Conservation (phyloP, 2,113 vertebrate genomes). For the Sapayoa aenigma region DNA sequence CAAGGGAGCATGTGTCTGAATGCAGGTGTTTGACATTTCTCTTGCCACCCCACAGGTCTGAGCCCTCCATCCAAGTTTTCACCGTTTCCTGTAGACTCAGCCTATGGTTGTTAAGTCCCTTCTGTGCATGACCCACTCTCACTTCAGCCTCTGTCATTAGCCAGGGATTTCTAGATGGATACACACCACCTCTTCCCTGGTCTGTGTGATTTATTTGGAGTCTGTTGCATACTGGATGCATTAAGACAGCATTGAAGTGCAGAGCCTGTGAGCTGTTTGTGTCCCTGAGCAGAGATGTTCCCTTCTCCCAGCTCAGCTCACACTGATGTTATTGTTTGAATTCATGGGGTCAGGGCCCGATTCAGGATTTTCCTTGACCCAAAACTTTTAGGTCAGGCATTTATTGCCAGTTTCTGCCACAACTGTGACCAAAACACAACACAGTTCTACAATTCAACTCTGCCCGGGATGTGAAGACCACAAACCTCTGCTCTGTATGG, state of each 20-base stretch:
- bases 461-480: background rate
- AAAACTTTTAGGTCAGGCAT: background rate
- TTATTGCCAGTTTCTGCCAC: background rate
- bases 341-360: background rate
- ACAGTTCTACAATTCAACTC: background rate
- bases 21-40: background rate
- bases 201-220: background rate
- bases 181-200: background rate
- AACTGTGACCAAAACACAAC: background rate
- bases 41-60: background rate
- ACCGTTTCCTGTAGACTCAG: background rate
- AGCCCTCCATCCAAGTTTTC: background rate
- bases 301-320: background rate
- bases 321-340: background rate
- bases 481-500: background rate
- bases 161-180: background rate
- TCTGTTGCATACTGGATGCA: background rate
- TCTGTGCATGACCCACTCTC: background rate
- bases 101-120: background rate
- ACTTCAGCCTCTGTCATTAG: background rate
- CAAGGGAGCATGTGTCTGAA: background rate
- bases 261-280: background rate
- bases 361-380: background rate
- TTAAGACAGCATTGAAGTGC: background rate
- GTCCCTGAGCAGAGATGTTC: background rate